Conservation (phyloP, 2,888 invertebrate species). For the Lamellibrachia satsuma region DNA sequence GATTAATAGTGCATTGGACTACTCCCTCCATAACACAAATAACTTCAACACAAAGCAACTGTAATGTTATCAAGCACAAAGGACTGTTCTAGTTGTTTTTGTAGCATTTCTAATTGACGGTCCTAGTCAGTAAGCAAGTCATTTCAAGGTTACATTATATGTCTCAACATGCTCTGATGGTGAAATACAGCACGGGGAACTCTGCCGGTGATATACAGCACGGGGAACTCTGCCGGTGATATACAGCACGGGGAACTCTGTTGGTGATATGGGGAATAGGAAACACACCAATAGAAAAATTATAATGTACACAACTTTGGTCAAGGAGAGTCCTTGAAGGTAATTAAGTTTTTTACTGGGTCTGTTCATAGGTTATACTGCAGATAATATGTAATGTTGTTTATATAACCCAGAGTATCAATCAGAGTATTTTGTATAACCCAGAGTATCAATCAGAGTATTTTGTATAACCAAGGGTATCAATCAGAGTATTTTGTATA, state of each 20-base stretch:
- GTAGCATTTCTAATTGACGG: not conserved
- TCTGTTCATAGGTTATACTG: slow-evolving; percentile 1
- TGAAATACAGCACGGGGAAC: not conserved
- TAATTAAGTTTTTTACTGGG: not conserved
- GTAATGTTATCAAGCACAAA: not conserved
- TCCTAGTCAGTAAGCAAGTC: not conserved
- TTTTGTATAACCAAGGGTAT: not conserved
- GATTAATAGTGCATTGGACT: too few species aligned
- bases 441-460: too few species aligned
- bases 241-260: not conserved
- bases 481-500: not conserved
- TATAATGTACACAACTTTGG: not conserved
- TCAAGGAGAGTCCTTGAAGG: not conserved
- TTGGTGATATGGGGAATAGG: not conserved
- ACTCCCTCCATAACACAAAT: too few species aligned
- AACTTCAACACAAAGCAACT: not conserved
- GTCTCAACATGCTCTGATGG: not conserved
- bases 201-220: not conserved
- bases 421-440: too few species aligned
- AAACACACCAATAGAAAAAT: not conserved
- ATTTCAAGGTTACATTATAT: not conserved
- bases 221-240: not conserved
- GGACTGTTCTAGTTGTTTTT: not conserved
- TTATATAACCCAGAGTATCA: too few species aligned
- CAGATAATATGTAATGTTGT: not conserved